Percentiles rank a stretch among this genome's conserved stretches.
Evolutionary conservation across 2,797 vertebrate genomes (phyloP).

Genomic region (Sardinella longiceps): DNA sequence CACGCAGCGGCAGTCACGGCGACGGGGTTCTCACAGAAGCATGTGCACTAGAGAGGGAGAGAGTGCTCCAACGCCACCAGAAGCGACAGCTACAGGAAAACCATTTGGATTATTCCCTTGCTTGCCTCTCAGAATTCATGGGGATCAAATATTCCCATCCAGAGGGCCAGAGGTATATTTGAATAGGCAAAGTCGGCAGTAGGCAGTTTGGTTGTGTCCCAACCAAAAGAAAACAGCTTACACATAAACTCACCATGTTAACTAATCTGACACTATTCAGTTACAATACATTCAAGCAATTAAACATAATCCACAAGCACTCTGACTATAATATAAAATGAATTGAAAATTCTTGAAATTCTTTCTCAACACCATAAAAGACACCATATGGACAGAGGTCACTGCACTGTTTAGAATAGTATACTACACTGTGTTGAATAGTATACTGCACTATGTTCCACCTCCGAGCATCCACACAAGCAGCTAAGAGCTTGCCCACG

Average conservation of each 20-base stretch:
- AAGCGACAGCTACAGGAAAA: neutral
- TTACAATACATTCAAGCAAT: neutral
- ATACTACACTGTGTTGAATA: too few relatives aligned
- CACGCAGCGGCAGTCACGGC: neutral
- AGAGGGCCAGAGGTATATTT: neutral
- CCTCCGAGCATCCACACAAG: neutral
- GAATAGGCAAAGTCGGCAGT: neutral
- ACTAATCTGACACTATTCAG: neutral
- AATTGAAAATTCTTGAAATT: neutral
- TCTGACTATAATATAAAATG: neutral
- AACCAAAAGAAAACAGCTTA: neutral
- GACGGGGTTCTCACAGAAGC: neutral
- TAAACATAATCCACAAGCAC: neutral
- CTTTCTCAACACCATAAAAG: neutral
- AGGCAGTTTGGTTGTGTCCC: too few relatives aligned
- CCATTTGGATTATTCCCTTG: conserved; percentile 4
- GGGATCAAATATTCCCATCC: neutral
- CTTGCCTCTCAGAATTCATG: neutral
- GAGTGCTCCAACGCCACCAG: neutral
- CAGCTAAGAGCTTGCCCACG: neutral
- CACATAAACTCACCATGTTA: neutral
- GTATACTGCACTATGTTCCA: too few relatives aligned
- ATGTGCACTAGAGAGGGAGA: too few relatives aligned
- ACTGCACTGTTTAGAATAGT: neutral
- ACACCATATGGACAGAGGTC: neutral